Evolutionary conservation across 92 coral and sea anemone genomes (phyloP).

Genomic region (Zoanthus gigantus): DNA sequence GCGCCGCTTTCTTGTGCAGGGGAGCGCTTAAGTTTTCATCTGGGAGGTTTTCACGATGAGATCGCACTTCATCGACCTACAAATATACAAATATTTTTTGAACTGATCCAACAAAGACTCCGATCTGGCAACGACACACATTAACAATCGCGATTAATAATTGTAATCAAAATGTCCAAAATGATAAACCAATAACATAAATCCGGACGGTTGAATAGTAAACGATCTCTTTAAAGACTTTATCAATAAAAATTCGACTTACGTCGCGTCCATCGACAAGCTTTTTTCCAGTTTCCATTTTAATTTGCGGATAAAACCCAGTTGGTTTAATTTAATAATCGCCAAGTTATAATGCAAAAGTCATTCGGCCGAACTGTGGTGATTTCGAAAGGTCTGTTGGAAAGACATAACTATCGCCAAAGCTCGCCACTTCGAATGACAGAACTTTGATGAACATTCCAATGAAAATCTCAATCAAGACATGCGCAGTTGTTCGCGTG

Average conservation of each 20-base stretch:
- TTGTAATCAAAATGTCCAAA: slow-evolving; percentile 83
- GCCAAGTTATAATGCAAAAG: slow-evolving; percentile 66
- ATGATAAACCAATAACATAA: slow-evolving; percentile 78
- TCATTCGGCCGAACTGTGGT: slow-evolving; percentile 66
- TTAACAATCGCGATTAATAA: slow-evolving; percentile 93
- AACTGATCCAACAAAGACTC: slow-evolving; percentile 11
- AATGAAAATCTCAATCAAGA: slow-evolving; percentile 81
- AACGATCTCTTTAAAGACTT: slow-evolving; percentile 9
- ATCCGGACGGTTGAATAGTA: slow-evolving; percentile 55
- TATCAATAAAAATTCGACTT: slow-evolving; percentile 66
- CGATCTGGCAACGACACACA: slow-evolving; percentile 72
- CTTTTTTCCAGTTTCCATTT: slow-evolving; percentile 77
- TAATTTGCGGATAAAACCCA: slow-evolving; percentile 52
- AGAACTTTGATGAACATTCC: slow-evolving; percentile 89
- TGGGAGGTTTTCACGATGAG: slow-evolving; percentile 8
- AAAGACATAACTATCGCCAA: slow-evolving; percentile 81
- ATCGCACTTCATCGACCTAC: slow-evolving; percentile 14
- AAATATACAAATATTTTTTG: slow-evolving; percentile 1
- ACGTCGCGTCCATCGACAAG: slow-evolving; percentile 73
- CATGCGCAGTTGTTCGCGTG: slow-evolving; percentile 74
- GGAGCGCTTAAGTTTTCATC: slow-evolving; percentile 21
- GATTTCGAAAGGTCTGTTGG: slow-evolving; percentile 65
- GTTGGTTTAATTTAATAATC: slow-evolving; percentile 66
- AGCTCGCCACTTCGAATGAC: slow-evolving; percentile 92
- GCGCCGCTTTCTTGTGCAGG: slow-evolving; percentile 38